These are phyloP conservation scores for Solenodon paradoxus DNA, from an alignment of 2,113 vertebrate genomes.

Conservation along the genomic window DNA sequence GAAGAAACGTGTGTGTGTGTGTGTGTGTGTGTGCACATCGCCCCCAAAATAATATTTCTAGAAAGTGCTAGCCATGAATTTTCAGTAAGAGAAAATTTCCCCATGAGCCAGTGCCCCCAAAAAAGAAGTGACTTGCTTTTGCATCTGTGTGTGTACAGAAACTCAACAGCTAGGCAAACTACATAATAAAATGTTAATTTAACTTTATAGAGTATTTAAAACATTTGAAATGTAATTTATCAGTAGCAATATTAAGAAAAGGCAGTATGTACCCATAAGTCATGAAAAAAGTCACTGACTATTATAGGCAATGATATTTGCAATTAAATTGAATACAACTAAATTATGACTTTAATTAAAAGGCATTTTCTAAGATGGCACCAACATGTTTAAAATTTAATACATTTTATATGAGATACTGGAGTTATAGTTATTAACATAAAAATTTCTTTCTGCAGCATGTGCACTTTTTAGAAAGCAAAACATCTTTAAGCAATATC, in stretches of 20 bases:
- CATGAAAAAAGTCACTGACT: constrained; percentile 68
- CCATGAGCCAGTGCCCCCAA: neutral
- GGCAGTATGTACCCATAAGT: constrained; percentile 62
- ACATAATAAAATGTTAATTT: constrained; percentile 63
- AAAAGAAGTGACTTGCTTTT: neutral
- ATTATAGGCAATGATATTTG: constrained; percentile 77
- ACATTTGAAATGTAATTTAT: constrained; percentile 39
- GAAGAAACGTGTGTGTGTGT: no score
- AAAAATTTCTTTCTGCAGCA: constrained; percentile 76
- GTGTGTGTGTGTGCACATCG: no score
- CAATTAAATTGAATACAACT: constrained; percentile 82
- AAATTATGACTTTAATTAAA: constrained; percentile 86
- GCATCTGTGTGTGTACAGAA: neutral
- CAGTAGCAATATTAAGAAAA: constrained; percentile 47
- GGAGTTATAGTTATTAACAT: constrained; percentile 80
- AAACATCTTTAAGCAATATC: constrained; percentile 79
- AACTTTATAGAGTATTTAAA: constrained; percentile 63
- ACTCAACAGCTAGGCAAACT: neutral
- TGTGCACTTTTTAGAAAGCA: constrained; percentile 80
- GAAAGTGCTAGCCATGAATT: neutral
- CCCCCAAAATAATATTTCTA: no score
- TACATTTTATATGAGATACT: constrained; percentile 80
- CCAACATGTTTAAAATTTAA: constrained; percentile 83
- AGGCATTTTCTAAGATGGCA: constrained; percentile 78
- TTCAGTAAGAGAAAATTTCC: neutral